These are phyloP conservation scores for Atta texana DNA, from an alignment of 1,140 invertebrate genomes.

Conservation along the genomic window DNA sequence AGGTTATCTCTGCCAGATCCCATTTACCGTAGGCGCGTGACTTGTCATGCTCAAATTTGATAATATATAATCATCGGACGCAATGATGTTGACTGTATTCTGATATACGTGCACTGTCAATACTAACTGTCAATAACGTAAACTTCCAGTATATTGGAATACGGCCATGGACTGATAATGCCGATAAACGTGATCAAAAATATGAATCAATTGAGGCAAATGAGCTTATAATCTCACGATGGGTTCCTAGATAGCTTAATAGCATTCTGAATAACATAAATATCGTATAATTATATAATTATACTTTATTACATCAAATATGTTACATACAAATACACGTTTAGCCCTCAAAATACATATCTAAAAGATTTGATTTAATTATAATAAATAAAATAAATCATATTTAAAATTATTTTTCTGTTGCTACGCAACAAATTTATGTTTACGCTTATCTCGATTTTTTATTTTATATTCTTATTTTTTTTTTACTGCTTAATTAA, in stretches of 20 bases:
- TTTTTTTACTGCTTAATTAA: not conserved
- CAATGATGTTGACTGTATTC: not conserved
- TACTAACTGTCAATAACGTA: too few relatives aligned
- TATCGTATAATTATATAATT: not conserved
- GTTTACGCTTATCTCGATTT: not conserved
- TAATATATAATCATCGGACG: conserved; percentile 4
- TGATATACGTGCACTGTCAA: too few relatives aligned
- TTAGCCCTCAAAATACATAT: not conserved
- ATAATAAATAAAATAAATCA: not conserved
- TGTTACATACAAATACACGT: not conserved
- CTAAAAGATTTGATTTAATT: not conserved
- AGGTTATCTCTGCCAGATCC: conserved; percentile 54
- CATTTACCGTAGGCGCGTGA: not conserved
- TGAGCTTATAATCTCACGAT: not conserved
- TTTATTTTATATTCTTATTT: not conserved
- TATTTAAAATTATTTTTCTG: not conserved
- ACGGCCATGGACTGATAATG: not conserved
- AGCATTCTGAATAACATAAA: not conserved
- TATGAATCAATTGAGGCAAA: not conserved
- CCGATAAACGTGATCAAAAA: not conserved
- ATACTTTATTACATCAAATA: not conserved
- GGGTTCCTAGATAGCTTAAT: not conserved
- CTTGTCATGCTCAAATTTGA: conserved; percentile 47
- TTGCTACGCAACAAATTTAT: not conserved
- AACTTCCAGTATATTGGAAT: too few relatives aligned